Evolutionary conservation across 2,888 invertebrate species (phyloP).

Genomic region (Caenorhabditis sp.): DNA sequence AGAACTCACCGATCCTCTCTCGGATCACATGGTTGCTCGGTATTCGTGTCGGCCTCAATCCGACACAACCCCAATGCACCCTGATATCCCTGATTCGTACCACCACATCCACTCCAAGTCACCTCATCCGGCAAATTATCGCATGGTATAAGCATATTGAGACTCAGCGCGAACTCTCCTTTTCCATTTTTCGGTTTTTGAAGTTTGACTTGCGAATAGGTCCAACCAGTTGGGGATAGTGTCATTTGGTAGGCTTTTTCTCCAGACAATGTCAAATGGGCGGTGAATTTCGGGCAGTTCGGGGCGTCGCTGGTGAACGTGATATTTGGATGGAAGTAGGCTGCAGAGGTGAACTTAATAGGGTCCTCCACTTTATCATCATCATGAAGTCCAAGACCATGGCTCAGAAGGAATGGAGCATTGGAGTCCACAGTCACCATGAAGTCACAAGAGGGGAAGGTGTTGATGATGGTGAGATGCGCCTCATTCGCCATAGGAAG

Average conservation of each 20-base stretch:
- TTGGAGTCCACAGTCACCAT: not conserved
- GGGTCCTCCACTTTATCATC: conserved; percentile 21
- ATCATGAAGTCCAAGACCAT: conserved; percentile 8
- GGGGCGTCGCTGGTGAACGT: conserved; percentile 21
- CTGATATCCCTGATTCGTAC: conserved; percentile 8
- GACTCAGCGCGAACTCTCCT: conserved; percentile 38
- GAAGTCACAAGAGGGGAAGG: conserved; percentile 40
- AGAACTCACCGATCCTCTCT: not conserved
- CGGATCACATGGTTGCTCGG: conserved; percentile 22
- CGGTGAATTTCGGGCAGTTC: conserved; percentile 35
- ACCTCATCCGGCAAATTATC: conserved; percentile 27
- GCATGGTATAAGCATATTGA: conserved; percentile 30
- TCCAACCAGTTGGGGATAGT: conserved; percentile 28
- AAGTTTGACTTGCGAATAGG: conserved; percentile 13
- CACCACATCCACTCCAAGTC: conserved; percentile 25
- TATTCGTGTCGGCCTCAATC: conserved; percentile 5
- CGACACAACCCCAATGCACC: conserved; percentile 30
- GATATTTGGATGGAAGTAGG: conserved; percentile 27
- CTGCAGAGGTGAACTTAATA: conserved; percentile 9
- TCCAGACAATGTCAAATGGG: conserved; percentile 11
- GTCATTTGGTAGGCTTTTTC: conserved; percentile 23
- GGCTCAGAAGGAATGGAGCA: not conserved
- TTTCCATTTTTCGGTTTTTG: conserved; percentile 43
- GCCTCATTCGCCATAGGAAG: conserved; percentile 34
- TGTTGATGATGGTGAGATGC: conserved; percentile 46